Evolutionary conservation across 2,113 vertebrate genomes (phyloP).

Genomic region (Oryzias melastigma): DNA sequence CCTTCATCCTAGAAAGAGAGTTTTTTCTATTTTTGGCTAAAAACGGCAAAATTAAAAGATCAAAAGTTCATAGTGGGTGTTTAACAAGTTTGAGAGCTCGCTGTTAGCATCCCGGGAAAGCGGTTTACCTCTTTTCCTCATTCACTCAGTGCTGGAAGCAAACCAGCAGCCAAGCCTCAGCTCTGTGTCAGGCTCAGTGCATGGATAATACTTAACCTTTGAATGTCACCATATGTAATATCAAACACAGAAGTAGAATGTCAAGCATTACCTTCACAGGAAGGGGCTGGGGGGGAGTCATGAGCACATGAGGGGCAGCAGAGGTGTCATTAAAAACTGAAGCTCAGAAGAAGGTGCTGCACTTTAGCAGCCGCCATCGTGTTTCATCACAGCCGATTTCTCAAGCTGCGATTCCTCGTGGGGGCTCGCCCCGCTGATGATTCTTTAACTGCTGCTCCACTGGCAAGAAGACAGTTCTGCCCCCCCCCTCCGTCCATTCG

Average conservation of each 20-base stretch:
- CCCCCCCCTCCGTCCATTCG: slow-evolving; percentile 25
- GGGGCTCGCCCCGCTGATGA: slow-evolving; percentile 43
- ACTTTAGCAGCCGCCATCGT: slow-evolving; percentile 33
- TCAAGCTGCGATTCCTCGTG: slow-evolving; percentile 48
- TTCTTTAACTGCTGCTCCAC: slow-evolving; percentile 56
- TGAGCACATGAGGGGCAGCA: too few species aligned
- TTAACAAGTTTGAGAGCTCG: not conserved
- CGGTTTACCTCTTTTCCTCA: slow-evolving; percentile 7
- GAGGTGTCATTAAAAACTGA: slow-evolving; percentile 1
- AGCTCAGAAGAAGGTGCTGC: slow-evolving; percentile 3
- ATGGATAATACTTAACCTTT: slow-evolving; percentile 29
- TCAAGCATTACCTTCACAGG: too few species aligned
- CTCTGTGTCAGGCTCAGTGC: slow-evolving; percentile 5
- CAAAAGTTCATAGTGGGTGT: too few species aligned
- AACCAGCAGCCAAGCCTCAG: slow-evolving; percentile 10
- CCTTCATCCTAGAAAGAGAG: too few species aligned
- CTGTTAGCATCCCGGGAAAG: not conserved
- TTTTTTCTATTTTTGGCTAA: too few species aligned
- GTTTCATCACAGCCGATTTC: slow-evolving; percentile 38
- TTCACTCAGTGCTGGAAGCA: slow-evolving; percentile 14
- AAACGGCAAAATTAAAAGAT: too few species aligned
- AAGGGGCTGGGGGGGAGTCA: too few species aligned
- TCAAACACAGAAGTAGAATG: not conserved
- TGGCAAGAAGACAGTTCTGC: slow-evolving; percentile 53
- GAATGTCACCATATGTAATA: slow-evolving; percentile 21